Base-by-base conservation (phyloP, 2,113 vertebrate genomes). In the Hyperopisus bebe region DNA sequence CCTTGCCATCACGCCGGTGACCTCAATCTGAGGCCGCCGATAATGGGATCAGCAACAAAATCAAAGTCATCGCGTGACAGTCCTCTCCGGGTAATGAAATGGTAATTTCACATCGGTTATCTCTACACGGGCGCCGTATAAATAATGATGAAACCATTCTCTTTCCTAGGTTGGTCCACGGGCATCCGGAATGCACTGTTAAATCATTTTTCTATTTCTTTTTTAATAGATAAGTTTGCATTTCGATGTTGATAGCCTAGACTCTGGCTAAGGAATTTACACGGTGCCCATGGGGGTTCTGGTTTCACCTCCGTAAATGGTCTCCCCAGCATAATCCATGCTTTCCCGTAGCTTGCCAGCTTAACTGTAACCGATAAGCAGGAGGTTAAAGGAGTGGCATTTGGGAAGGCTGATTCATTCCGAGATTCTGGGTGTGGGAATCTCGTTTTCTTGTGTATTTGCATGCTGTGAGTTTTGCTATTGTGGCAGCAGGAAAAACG, bases 341-440 rank as follows among this genome's bases (percentile, higher is more conserved):
- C 11, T 21, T 66, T 70, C 87, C 46, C 44, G 66, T n/a, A 0
- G 5, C 42, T 35, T 88, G 47, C 62, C 24, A 46, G 24, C 47
- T 88, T 77, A 77, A 47, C 88, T 48, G 24, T 21, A 77, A 77
- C 55, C 9, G 88, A 77, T 48, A 88, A 44, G 19, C 8, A 3
- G 51, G 87, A 88, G 39, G 31, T 46, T 88, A 84, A 87, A n/a
- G 39, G 4, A 51, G 55, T 17, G 21, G 90, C 62, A 92, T 87
- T 51, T 19, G 15, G 35, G 74, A 80, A 80, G 17, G 44, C n/a
- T 86, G 83, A 48, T 13, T 48, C 9, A n/a, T 24, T 27, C 83
- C 46, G 4, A 27, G 31, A 39, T 80, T 80, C 15, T 39, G 35
- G 15, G 74, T 42, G 11, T 8, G 27, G 11, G 31, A 77, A 31